Evolutionary conservation across 1,140 invertebrate genomes (phyloP).

Genomic region (Drosophila equinoxialis): DNA sequence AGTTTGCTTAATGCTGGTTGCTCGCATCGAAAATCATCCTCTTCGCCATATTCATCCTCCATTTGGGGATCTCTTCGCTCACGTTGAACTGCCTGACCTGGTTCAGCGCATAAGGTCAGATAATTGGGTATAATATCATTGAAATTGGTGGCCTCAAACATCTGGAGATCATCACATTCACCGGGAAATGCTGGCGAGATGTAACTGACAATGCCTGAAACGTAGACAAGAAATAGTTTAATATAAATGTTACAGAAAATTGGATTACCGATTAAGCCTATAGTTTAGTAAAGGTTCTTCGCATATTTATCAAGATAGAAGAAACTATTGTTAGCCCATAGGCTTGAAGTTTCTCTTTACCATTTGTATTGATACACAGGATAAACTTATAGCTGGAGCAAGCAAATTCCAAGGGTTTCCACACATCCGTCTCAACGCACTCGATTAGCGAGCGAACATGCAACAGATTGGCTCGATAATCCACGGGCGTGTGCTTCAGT

Average conservation of each 20-base stretch:
- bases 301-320: too few species aligned
- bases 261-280: too few species aligned
- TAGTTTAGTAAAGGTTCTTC: too few species aligned
- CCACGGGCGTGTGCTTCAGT: conserved; percentile 71
- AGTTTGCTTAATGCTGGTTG: conserved; percentile 50
- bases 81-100: conserved; percentile 63
- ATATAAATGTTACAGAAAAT: neutral
- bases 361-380: conserved; percentile 71
- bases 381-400: conserved; percentile 77
- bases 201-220: conserved; percentile 70
- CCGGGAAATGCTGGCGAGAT: conserved; percentile 73
- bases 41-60: conserved; percentile 23
- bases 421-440: conserved; percentile 76
- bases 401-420: conserved; percentile 46
- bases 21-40: conserved; percentile 27
- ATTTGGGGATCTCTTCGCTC: conserved; percentile 6
- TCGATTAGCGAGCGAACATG: conserved; percentile 79
- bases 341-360: conserved; percentile 29
- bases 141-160: conserved; percentile 73
- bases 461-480: conserved; percentile 64
- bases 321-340: too few species aligned
- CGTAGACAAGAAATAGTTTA: neutral
- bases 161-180: conserved; percentile 69
- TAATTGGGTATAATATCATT: conserved; percentile 70
- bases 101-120: conserved; percentile 72